A percentile compares a stretch with the other conserved stretches of the same genome.
These are phyloP conservation scores for Megalurothrips usitatus DNA, from an alignment of 2,888 invertebrate genomes.

Conservation along the genomic window DNA sequence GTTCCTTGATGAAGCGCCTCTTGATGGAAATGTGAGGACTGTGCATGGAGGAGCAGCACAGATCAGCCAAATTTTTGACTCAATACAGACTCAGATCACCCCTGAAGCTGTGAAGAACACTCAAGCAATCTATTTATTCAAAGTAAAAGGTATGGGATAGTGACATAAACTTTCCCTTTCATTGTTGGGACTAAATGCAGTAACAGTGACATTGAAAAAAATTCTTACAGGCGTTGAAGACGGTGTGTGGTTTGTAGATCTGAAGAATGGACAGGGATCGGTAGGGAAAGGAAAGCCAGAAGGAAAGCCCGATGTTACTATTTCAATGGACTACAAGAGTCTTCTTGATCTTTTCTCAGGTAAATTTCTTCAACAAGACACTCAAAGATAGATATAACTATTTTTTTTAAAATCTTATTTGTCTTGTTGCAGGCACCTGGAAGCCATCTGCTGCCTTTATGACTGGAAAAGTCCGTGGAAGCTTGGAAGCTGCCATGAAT, in stretches of 20 bases:
- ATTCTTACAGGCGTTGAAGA: slow-evolving; percentile 56
- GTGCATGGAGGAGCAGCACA: not conserved
- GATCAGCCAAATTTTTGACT: not conserved
- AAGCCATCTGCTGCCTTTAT: slow-evolving; percentile 92
- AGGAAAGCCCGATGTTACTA: slow-evolving; percentile 68
- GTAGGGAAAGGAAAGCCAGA: slow-evolving; percentile 74
- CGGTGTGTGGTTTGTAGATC: slow-evolving; percentile 78
- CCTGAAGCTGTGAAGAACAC: not conserved
- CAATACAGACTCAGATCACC: not conserved
- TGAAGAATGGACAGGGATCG: slow-evolving; percentile 78
- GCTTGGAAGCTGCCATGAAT: slow-evolving; percentile 91
- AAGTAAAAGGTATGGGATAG: not conserved
- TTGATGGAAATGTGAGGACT: not conserved
- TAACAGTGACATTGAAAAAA: not conserved
- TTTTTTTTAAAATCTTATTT: slow-evolving; percentile 28
- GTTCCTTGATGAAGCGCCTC: not conserved
- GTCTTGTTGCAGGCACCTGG: slow-evolving; percentile 61
- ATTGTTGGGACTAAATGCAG: no score
- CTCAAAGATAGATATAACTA: not conserved
- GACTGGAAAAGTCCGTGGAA: slow-evolving; percentile 91
- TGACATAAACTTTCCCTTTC: no score
- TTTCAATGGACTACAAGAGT: slow-evolving; percentile 75
- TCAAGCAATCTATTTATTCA: not conserved
- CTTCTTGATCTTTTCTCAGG: slow-evolving; percentile 78
- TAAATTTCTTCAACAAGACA: slow-evolving; percentile 37